These are phyloP conservation scores for Rynchops niger DNA, from an alignment of 2,113 vertebrate species.

Conservation along the genomic window DNA sequence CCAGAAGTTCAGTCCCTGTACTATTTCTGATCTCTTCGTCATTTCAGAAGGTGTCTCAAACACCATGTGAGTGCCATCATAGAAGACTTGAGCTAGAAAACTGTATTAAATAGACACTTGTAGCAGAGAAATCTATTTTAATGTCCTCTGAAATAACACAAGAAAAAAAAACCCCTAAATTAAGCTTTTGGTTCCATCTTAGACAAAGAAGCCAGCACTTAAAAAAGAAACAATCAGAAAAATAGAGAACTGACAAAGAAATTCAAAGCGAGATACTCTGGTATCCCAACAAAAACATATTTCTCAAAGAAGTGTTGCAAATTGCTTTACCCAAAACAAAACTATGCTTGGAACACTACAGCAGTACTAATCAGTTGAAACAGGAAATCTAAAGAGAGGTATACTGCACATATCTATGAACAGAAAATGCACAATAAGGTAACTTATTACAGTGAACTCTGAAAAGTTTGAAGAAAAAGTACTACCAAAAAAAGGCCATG, in stretches of 20 bases:
- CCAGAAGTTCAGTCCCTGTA: not conserved
- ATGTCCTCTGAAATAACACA: conserved; percentile 7
- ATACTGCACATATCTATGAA: not conserved
- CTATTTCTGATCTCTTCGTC: not conserved
- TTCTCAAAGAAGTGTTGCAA: not conserved
- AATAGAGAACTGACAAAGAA: conserved; percentile 38
- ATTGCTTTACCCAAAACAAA: not conserved
- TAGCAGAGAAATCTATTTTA: conserved; percentile 14
- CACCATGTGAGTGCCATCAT: not conserved
- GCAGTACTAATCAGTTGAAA: not conserved
- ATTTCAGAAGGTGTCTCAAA: conserved; percentile 6
- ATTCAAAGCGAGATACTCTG: not conserved
- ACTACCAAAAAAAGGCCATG: not conserved
- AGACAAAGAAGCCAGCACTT: not conserved
- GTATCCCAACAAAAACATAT: not conserved
- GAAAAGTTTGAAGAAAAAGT: not conserved
- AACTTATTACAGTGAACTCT: not conserved
- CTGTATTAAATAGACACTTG: conserved; percentile 7
- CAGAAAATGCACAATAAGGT: not conserved
- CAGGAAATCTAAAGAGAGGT: not conserved
- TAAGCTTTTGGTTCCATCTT: conserved; percentile 33
- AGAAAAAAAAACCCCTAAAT: not conserved
- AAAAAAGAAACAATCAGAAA: conserved; percentile 15
- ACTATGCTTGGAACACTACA: not conserved
- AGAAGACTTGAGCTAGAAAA: not conserved